A percentile compares a stretch with the other conserved stretches of the same genome.
Conservation (phyloP, 2,888 invertebrate species). For the Acanthopleura granulata region DNA sequence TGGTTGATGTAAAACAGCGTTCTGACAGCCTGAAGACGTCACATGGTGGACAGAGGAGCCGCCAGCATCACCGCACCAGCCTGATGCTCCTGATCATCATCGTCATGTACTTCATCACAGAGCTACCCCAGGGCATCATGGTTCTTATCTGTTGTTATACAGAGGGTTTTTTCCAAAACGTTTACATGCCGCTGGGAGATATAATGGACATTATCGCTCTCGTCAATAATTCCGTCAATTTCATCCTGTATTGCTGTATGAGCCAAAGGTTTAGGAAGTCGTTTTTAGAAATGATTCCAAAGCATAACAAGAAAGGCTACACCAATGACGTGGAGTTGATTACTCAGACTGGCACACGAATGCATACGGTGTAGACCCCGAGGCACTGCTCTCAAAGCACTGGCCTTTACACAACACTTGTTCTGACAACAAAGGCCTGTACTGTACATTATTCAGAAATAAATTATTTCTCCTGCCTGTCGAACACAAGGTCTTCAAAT, state of each 20-base stretch:
- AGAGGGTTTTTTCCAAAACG: constrained; percentile 74
- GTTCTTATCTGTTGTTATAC: constrained; percentile 80
- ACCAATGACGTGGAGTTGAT: neutral
- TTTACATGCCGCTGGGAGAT: constrained; percentile 78
- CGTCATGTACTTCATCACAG: constrained; percentile 86
- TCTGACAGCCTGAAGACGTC: constrained; percentile 32
- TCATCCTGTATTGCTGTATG: constrained; percentile 94
- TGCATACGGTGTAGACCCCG: neutral
- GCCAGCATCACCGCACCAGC: constrained; percentile 74
- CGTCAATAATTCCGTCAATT: constrained; percentile 92
- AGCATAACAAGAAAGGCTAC: neutral
- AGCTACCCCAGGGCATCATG: constrained; percentile 81
- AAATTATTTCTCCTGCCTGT: too few species aligned
- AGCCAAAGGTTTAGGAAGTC: constrained; percentile 86
- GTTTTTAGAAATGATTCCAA: constrained; percentile 74
- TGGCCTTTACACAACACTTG: too few species aligned
- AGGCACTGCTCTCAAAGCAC: too few species aligned
- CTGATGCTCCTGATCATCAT: constrained; percentile 87
- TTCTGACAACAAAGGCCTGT: too few species aligned
- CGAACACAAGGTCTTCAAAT: too few species aligned
- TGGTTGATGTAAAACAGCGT: constrained; percentile 38
- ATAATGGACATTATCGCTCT: constrained; percentile 92
- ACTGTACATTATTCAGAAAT: too few species aligned
- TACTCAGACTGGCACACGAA: neutral
- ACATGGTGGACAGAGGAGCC: constrained; percentile 21